Percentiles rank a stretch among this genome's conserved stretches.
These are phyloP conservation scores for Aphidoletes aphidimyza DNA, from an alignment of 2,888 invertebrate genomes.

Conservation along the genomic window DNA sequence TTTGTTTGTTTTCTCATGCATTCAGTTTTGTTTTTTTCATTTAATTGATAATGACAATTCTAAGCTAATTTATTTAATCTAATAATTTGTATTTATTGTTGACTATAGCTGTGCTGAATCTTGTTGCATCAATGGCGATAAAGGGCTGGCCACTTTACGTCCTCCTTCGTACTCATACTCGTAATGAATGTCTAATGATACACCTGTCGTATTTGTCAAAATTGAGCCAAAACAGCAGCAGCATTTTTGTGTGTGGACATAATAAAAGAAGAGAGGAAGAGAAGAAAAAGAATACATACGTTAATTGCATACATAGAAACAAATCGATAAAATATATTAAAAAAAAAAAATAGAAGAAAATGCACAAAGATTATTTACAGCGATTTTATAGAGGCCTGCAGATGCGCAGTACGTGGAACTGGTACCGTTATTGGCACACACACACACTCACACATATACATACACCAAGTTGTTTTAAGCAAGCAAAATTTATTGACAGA, in stretches of 20 bases:
- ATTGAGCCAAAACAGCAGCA: neutral
- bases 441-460: no score
- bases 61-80: slow-evolving; percentile 22
- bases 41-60: slow-evolving; percentile 9
- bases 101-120: slow-evolving; percentile 80
- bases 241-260: neutral
- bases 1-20: neutral
- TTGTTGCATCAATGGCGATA: slow-evolving; percentile 82
- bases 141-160: slow-evolving; percentile 78
- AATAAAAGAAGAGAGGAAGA: neutral
- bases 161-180: slow-evolving; percentile 70
- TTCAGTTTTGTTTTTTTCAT: neutral
- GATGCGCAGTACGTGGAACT: slow-evolving; percentile 34
- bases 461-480: slow-evolving; percentile 4
- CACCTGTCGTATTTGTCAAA: no score
- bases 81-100: slow-evolving; percentile 21
- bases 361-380: slow-evolving; percentile 45
- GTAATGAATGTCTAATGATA: slow-evolving; percentile 81
- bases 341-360: neutral
- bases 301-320: slow-evolving; percentile 1
- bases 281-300: neutral
- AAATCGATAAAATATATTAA: neutral
- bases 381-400: slow-evolving; percentile 42
- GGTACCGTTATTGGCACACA: slow-evolving; percentile 44
- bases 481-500: neutral